phyloP scores from a whole-genome alignment of 2,888 invertebrate genomes.

The Theristus sp. region DNA sequence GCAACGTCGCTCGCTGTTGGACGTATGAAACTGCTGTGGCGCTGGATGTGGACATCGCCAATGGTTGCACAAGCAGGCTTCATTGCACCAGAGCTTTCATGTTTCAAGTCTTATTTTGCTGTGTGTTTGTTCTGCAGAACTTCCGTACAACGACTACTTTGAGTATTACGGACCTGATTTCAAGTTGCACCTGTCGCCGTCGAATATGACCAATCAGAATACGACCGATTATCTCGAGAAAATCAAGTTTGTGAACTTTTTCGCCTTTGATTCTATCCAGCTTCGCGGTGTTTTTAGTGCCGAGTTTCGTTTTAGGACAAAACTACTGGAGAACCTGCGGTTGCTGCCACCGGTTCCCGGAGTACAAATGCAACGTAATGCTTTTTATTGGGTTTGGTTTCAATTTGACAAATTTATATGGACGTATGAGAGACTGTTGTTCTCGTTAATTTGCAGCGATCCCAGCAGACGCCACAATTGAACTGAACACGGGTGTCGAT shows the following conservation, averaged over 20 bases:
- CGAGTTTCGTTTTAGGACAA: constrained; percentile 40
- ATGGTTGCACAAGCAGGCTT: no score
- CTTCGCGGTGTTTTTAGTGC: neutral
- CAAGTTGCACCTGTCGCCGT: constrained; percentile 92
- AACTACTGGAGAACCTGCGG: constrained; percentile 82
- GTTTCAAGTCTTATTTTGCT: no score
- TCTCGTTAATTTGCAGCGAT: constrained; percentile 47
- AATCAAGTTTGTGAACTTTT: constrained; percentile 48
- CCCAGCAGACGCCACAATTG: constrained; percentile 57
- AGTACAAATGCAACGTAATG: constrained; percentile 58
- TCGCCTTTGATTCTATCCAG: neutral
- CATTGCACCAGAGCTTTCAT: no score
- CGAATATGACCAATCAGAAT: constrained; percentile 97
- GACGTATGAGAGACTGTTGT: no score
- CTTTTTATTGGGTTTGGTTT: no score
- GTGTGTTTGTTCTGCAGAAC: constrained; percentile 49
- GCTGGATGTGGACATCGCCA: constrained; percentile 81
- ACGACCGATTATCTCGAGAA: constrained; percentile 92
- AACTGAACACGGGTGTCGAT: constrained; percentile 51
- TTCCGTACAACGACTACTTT: constrained; percentile 98
- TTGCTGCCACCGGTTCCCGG: constrained; percentile 96
- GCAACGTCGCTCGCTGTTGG: constrained; percentile 98
- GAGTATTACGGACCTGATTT: constrained; percentile 99
- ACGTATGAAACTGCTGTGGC: constrained; percentile 97
- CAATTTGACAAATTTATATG: no score